phyloP scores from a whole-genome alignment of 2,113 vertebrate genomes.

The Python bivittatus region DNA sequence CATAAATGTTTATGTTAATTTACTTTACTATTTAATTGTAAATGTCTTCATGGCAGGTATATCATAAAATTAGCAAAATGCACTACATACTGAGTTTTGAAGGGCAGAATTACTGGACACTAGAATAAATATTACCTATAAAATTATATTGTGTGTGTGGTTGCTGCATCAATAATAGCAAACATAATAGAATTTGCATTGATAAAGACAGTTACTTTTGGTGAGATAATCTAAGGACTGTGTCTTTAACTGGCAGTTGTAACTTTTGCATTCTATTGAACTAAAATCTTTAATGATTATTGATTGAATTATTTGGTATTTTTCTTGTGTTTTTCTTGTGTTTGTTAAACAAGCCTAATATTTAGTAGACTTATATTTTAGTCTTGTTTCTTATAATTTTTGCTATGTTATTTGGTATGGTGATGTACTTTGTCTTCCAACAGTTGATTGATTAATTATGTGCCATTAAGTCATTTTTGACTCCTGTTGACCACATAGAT shows the following conservation, averaged over 20 bases:
- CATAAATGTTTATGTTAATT: background rate
- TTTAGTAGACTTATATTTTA: background rate
- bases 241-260: slow-evolving; percentile 45
- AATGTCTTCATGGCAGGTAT: background rate
- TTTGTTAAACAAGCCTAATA: background rate
- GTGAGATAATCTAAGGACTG: slow-evolving; percentile 57
- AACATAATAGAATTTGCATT: slow-evolving; percentile 61
- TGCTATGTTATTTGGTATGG: background rate
- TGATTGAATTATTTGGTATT: slow-evolving; percentile 58
- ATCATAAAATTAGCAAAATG: background rate
- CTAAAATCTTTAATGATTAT: slow-evolving; percentile 53
- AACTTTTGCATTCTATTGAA: slow-evolving; percentile 46
- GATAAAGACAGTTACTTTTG: slow-evolving; percentile 59
- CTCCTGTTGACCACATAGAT: background rate
- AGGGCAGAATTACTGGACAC: background rate
- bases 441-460: background rate
- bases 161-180: slow-evolving; percentile 53
- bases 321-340: slow-evolving; percentile 45
- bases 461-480: background rate
- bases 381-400: background rate
- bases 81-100: background rate
- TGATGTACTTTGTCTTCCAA: background rate
- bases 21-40: background rate
- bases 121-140: slow-evolving; percentile 37
- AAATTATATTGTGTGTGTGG: slow-evolving; percentile 39